Conservation (phyloP, 2,888 invertebrate species). For the Ferdinandea cuprea region DNA sequence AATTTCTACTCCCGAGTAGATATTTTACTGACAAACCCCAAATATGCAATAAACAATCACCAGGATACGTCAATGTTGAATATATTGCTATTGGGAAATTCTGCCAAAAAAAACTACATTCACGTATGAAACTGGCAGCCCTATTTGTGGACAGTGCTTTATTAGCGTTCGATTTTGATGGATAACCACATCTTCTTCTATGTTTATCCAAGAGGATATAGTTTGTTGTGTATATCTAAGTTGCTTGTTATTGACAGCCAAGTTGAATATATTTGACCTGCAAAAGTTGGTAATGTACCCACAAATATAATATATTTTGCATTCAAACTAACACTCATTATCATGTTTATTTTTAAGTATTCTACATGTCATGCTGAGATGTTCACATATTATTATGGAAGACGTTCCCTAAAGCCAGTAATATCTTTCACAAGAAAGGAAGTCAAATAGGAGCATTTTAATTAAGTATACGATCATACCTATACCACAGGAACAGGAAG, state of each 20-base stretch:
- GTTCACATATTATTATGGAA: constrained; percentile 19
- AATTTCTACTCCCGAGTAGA: background rate
- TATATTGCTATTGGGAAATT: background rate
- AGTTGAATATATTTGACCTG: constrained; percentile 3
- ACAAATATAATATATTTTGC: constrained; percentile 11
- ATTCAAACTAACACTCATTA: constrained; percentile 15
- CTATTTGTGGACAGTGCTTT: constrained; percentile 4
- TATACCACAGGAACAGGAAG: constrained; percentile 2
- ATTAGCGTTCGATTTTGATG: constrained; percentile 28
- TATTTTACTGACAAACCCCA: background rate
- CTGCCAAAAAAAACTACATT: constrained; percentile 5
- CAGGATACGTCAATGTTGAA: no score
- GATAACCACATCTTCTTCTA: constrained; percentile 2
- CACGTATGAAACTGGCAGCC: background rate
- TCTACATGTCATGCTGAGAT: constrained; percentile 10
- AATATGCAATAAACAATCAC: constrained; percentile 10
- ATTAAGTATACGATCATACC: no score
- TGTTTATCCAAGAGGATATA: background rate
- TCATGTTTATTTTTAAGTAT: constrained; percentile 3
- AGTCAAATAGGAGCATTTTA: constrained; percentile 33
- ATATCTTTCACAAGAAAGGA: constrained; percentile 12
- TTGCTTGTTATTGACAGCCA: constrained; percentile 2
- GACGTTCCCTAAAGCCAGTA: background rate
- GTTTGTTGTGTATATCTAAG: background rate
- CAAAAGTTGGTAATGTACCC: no score